phyloP scores from a whole-genome alignment of 2,888 invertebrate species.

The Cordylochernes scorpioides region DNA sequence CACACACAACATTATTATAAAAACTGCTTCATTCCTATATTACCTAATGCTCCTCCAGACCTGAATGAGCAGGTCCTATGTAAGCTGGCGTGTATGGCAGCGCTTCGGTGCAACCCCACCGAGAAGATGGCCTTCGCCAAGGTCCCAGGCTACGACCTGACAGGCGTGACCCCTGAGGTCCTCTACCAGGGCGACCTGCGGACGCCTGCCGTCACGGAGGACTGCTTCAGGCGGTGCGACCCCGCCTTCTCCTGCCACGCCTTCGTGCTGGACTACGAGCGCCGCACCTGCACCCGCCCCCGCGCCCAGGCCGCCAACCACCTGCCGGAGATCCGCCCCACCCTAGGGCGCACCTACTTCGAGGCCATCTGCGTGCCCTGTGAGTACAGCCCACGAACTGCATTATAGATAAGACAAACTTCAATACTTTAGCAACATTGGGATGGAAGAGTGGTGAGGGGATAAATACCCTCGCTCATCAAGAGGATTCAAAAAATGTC shows the following conservation, averaged over 20 bases:
- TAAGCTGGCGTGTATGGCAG: too few relatives aligned
- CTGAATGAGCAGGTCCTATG: too few relatives aligned
- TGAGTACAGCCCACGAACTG: too few relatives aligned
- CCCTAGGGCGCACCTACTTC: conserved; percentile 15
- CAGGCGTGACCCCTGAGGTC: conserved; percentile 15
- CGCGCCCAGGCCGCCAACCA: conserved; percentile 9
- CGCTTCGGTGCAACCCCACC: conserved; percentile 13
- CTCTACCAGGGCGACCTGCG: conserved; percentile 17
- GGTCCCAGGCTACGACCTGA: conserved; percentile 15
- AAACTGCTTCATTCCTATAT: too few relatives aligned
- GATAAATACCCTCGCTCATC: too few relatives aligned
- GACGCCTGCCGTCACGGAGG: conserved; percentile 21
- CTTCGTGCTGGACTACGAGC: conserved; percentile 24
- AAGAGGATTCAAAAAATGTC: too few relatives aligned
- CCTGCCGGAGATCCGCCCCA: conserved; percentile 13
- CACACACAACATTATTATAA: too few relatives aligned
- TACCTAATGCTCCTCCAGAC: too few relatives aligned
- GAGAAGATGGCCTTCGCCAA: conserved; percentile 14
- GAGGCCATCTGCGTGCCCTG: conserved; percentile 16
- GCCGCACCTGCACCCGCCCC: conserved; percentile 19
- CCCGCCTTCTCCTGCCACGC: conserved; percentile 21
- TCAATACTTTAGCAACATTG: too few relatives aligned
- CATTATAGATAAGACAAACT: too few relatives aligned
- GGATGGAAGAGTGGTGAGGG: too few relatives aligned
- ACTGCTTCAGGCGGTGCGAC: conserved; percentile 22